A percentile compares a stretch with the other conserved stretches of the same genome.
Conservation (phyloP, 1,140 invertebrate genomes). For the Hormaphis cornu region DNA sequence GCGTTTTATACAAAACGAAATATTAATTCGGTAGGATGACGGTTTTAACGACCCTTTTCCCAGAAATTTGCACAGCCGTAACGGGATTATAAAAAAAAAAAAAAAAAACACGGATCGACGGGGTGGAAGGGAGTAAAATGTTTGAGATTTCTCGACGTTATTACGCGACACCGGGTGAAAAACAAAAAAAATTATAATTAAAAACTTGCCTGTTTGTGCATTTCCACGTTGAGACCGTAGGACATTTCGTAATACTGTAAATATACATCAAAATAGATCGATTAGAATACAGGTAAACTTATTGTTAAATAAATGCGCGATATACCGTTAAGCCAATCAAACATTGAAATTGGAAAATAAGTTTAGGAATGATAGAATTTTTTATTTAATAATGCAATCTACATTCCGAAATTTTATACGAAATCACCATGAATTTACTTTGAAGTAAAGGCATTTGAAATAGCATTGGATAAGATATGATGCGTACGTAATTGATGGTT, state of each 20-base stretch:
- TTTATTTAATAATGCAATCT: no score
- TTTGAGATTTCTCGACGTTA: conserved; percentile 1
- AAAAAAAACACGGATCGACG: neutral
- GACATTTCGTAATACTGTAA: conserved; percentile 99
- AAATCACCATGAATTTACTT: no score
- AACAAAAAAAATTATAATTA: neutral
- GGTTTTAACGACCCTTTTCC: conserved; percentile 31
- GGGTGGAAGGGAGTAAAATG: neutral
- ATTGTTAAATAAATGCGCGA: neutral
- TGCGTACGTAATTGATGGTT: no score
- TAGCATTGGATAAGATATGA: no score
- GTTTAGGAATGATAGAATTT: no score
- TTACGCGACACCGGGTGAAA: neutral
- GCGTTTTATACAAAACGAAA: conserved; percentile 28
- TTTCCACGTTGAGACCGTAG: conserved; percentile 97
- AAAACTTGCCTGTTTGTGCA: conserved; percentile 93
- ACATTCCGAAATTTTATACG: no score
- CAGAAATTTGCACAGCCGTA: conserved; percentile 21
- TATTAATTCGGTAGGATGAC: conserved; percentile 26
- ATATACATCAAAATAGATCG: conserved; percentile 38
- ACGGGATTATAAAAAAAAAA: conserved; percentile 12
- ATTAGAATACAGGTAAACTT: neutral
- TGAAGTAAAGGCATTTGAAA: no score
- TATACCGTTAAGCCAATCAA: neutral
- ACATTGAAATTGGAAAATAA: neutral